Evolutionary conservation across 1,140 invertebrate genomes (phyloP).

Genomic region (Drosophila malerkotliana): DNA sequence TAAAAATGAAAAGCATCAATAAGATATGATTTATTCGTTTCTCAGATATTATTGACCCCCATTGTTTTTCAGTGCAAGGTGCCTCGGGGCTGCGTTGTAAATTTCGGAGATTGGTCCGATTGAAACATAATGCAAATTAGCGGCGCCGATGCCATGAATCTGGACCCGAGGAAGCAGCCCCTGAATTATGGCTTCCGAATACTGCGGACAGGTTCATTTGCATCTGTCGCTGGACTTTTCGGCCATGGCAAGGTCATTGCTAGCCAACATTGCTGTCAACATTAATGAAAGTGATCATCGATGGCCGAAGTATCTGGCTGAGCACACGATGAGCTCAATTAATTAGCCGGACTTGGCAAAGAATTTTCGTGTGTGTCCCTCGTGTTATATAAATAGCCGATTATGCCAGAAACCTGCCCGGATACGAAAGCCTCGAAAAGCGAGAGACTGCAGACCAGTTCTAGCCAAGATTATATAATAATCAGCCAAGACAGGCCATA

Average conservation of each 20-base stretch:
- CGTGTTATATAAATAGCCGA: conserved; percentile 63
- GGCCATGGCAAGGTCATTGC: conserved; percentile 57
- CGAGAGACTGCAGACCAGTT: conserved; percentile 49
- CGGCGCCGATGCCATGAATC: not conserved
- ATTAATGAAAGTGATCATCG: conserved; percentile 68
- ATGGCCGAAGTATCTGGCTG: not conserved
- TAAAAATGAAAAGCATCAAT: not conserved
- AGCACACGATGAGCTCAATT: conserved; percentile 63
- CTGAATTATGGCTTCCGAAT: conserved; percentile 52
- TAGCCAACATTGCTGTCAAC: conserved; percentile 37
- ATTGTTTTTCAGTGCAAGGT: not conserved
- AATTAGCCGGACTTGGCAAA: conserved; percentile 48
- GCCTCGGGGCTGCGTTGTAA: conserved; percentile 20
- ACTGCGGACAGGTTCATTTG: conserved; percentile 38
- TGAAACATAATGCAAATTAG: conserved; percentile 57
- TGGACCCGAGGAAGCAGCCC: conserved; percentile 37
- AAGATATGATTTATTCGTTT: not conserved
- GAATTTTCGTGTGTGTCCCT: conserved; percentile 50
- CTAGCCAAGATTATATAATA: conserved; percentile 72
- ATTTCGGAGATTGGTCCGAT: conserved; percentile 38
- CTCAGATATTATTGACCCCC: not conserved
- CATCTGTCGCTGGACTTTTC: conserved; percentile 53
- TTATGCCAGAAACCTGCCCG: conserved; percentile 74
- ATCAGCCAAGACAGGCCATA: conserved; percentile 53
- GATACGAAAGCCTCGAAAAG: conserved; percentile 2